Conservation (phyloP, 2,888 invertebrate species). For the Tethea ocularis region DNA sequence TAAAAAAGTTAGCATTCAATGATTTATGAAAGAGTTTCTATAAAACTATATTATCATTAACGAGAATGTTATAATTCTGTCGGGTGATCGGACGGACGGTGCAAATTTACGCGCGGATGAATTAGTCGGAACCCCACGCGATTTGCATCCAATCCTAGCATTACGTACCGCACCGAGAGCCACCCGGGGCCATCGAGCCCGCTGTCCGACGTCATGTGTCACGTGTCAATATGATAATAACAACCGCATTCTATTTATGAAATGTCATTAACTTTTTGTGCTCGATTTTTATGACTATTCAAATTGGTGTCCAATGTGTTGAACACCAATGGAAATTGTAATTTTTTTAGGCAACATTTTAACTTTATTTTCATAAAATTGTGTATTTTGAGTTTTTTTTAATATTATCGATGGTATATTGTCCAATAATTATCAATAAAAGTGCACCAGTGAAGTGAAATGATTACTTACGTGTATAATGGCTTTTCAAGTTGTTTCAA, state of each 20-base stretch:
- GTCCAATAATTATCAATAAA: too few relatives aligned
- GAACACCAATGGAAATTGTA: too few relatives aligned
- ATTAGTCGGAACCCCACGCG: constrained; percentile 55
- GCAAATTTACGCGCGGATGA: constrained; percentile 59
- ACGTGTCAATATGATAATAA: constrained; percentile 3
- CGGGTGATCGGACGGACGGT: constrained; percentile 22
- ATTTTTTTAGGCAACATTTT: too few relatives aligned
- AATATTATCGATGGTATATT: too few relatives aligned
- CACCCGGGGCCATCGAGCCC: neutral
- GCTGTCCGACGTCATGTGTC: neutral
- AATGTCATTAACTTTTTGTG: neutral
- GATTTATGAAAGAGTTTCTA: too few relatives aligned
- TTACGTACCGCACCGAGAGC: constrained; percentile 27
- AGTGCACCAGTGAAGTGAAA: too few relatives aligned
- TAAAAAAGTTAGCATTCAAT: too few relatives aligned
- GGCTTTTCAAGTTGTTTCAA: too few relatives aligned
- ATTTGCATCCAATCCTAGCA: constrained; percentile 64
- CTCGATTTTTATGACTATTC: neutral
- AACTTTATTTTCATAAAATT: too few relatives aligned
- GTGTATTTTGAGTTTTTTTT: neutral
- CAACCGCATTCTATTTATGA: neutral
- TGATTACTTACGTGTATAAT: too few relatives aligned
- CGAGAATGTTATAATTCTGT: constrained; percentile 22
- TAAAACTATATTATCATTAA: constrained; percentile 13
- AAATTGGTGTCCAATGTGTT: neutral